Evolutionary conservation across 2,888 invertebrate genomes (phyloP), one percentile per base, ranked within the genome.

Genomic region (Pyrrhia umbra): DNA sequence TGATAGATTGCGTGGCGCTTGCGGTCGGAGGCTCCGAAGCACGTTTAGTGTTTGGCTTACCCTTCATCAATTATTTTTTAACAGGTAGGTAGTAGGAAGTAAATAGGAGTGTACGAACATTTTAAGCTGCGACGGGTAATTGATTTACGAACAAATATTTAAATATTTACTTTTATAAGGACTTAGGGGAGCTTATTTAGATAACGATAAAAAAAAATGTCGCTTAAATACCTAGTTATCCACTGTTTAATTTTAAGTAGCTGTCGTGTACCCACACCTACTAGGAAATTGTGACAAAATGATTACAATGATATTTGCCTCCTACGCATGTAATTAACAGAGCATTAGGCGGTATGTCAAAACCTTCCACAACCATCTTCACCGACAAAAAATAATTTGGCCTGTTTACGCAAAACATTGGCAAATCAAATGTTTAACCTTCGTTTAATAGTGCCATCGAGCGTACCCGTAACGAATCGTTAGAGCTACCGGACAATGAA

Each of bases 401-500:
- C 15, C 4, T 27, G 21, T 49, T 50, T 47, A 47, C 16, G 37
- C 16, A 51, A 60, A 50, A 51, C 27, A 1, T 55, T 51, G 4
- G 15, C 9, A 34, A 30, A 39, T 20, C 25, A 25, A 46, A 43
- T 56, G 57, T 70, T 81, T 75, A 77, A 72, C 54, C 64, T 60
- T 54, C 55, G 64, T 64, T 62, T 65, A 46, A 49, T 45, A 47
- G 81, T 84, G 61, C 30, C 50, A 71, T 21, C 67, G 71, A 67
- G 20, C 68, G 65, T 75, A 61, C 65, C 59, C 81, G 87, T 81
- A 87, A 88, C 90, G 88, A 88, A 88, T 90, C 86, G 89, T 89
- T 91, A 88, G 77, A 81, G 81, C 79, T 80, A 78, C 85, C 79
- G 85, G 85, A 88, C 88, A 90, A 88, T 86, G 85, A 85, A 89